Percentiles rank a stretch among this genome's conserved stretches.
These are phyloP conservation scores for Dolichallabes microphthalmus DNA, from an alignment of 2,113 vertebrate species.

Conservation along the genomic window DNA sequence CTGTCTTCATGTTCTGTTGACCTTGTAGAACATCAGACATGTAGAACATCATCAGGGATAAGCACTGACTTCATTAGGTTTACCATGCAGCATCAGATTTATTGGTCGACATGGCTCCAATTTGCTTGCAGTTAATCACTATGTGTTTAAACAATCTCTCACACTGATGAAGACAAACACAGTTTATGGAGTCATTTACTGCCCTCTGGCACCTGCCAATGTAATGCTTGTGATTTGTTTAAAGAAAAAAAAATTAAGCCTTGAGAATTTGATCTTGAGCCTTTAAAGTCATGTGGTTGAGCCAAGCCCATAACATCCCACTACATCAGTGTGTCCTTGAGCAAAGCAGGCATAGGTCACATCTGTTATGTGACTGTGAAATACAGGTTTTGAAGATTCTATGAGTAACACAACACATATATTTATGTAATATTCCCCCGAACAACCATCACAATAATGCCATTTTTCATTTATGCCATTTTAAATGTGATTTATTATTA, in stretches of 20 bases:
- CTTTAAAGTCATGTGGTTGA: background rate
- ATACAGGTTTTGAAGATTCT: background rate
- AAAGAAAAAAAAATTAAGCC: background rate
- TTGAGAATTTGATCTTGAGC: conserved; percentile 18
- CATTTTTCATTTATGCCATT: background rate
- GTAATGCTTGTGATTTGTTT: conserved; percentile 6
- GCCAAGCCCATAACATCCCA: background rate
- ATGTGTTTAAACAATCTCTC: conserved; percentile 8
- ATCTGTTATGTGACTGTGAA: background rate
- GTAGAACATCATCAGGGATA: background rate
- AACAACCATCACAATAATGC: background rate
- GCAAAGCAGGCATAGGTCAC: background rate
- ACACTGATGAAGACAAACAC: conserved; percentile 14
- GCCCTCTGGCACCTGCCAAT: background rate
- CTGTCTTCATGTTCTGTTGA: conserved; percentile 27
- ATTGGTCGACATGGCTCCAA: conserved; percentile 16
- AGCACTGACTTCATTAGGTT: conserved; percentile 11
- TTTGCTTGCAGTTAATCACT: conserved; percentile 31
- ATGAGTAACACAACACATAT: background rate
- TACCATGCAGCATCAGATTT: conserved; percentile 5
- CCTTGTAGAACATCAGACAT: conserved; percentile 20
- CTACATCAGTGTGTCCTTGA: conserved; percentile 16
- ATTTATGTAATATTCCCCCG: background rate
- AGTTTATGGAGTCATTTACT: conserved; percentile 2
- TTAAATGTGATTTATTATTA: background rate